phyloP scores from a whole-genome alignment of 1,140 invertebrate species.

The Drosophila mojavensis region DNA sequence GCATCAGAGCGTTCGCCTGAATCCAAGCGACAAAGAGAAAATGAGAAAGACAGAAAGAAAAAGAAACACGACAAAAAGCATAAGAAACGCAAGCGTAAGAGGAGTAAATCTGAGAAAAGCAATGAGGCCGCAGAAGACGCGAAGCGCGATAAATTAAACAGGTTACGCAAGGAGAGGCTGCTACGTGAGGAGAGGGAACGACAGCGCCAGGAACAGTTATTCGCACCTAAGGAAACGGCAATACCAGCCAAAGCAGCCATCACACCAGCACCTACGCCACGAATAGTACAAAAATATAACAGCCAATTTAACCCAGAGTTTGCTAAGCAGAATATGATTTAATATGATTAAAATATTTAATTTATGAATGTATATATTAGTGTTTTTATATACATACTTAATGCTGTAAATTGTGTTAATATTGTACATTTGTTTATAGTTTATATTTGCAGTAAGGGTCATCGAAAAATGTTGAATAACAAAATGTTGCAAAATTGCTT shows the following conservation, averaged over 20 bases:
- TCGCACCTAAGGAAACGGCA: slow-evolving; percentile 81
- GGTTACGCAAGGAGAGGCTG: slow-evolving; percentile 91
- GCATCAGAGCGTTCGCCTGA: slow-evolving; percentile 14
- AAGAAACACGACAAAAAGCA: slow-evolving; percentile 78
- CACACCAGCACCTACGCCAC: slow-evolving; percentile 57
- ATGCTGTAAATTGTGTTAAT: too few species aligned
- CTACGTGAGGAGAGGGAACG: slow-evolving; percentile 92
- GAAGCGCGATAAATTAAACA: slow-evolving; percentile 86
- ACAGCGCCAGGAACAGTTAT: slow-evolving; percentile 88
- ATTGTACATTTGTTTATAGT: too few species aligned
- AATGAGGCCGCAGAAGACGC: slow-evolving; percentile 45
- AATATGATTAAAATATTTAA: not conserved
- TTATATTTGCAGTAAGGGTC: too few species aligned
- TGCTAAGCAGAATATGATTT: slow-evolving; percentile 31
- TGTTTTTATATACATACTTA: too few species aligned
- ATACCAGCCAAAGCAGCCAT: slow-evolving; percentile 7
- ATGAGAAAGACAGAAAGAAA: slow-evolving; percentile 73
- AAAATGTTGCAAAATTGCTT: too few species aligned
- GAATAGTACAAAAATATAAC: slow-evolving; percentile 67
- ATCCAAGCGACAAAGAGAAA: slow-evolving; percentile 62
- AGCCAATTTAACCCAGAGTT: slow-evolving; percentile 69
- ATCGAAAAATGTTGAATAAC: too few species aligned
- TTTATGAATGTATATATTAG: not conserved
- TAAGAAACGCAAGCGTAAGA: slow-evolving; percentile 83
- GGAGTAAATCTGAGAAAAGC: slow-evolving; percentile 79